These are phyloP conservation scores for Deilephila elpenor DNA, from an alignment of 2,888 invertebrate genomes.

Conservation along the genomic window DNA sequence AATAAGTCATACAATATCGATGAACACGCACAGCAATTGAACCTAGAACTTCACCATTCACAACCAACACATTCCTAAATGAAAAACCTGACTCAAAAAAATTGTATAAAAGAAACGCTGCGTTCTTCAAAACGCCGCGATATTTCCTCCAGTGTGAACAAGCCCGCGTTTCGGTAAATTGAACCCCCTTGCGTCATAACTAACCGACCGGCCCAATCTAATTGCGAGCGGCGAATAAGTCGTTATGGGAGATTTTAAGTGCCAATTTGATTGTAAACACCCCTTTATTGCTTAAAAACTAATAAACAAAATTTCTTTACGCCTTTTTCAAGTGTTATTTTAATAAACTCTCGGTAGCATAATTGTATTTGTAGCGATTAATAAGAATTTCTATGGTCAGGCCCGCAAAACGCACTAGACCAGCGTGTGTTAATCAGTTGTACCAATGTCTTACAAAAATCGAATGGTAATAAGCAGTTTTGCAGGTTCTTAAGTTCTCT, in stretches of 20 bases:
- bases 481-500: no score
- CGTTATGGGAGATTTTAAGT: neutral
- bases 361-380: no score
- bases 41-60: no score
- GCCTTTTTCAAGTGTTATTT: neutral
- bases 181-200: neutral
- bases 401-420: no score
- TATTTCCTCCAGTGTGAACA: neutral
- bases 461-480: no score
- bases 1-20: no score
- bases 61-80: no score
- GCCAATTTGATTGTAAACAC: conserved; percentile 8
- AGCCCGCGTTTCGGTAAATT: neutral
- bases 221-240: neutral
- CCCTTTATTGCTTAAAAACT: neutral
- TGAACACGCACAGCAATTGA: no score
- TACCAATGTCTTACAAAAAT: no score
- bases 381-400: no score
- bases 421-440: no score
- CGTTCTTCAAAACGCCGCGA: neutral
- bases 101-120: neutral
- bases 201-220: neutral
- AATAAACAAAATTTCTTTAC: neutral
- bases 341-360: no score
- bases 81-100: neutral